These are phyloP conservation scores for Globodera rostochiensis DNA, from an alignment of 1,140 invertebrate genomes.

Conservation along the genomic window DNA sequence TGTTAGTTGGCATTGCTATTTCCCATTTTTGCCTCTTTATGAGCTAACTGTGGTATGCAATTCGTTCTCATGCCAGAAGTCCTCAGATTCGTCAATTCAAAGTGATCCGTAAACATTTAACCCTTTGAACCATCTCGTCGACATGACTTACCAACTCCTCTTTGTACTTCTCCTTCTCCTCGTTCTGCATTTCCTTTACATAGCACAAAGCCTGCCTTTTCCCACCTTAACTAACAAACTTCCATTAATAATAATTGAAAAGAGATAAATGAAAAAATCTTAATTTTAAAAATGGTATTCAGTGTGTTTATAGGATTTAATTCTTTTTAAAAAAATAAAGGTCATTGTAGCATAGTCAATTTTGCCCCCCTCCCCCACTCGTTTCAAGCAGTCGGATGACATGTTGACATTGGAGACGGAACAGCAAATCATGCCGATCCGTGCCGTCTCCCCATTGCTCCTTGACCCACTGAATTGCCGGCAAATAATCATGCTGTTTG, in stretches of 20 bases:
- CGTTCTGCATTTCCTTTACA: constrained; percentile 14
- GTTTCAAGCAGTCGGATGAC: constrained; percentile 45
- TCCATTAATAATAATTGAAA: not conserved
- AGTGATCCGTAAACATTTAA: not conserved
- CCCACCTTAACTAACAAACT: not conserved
- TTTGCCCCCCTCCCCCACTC: constrained; percentile 15
- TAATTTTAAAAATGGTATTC: not conserved
- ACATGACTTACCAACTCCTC: constrained; percentile 18
- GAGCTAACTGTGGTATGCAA: too few relatives aligned
- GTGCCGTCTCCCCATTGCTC: constrained; percentile 26
- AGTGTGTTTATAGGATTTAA: too few relatives aligned
- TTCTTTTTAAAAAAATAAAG: too few relatives aligned
- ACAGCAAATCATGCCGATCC: constrained; percentile 46
- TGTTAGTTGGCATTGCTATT: not conserved
- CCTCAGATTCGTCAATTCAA: not conserved
- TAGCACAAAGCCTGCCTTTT: constrained; percentile 27
- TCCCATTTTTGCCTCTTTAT: not conserved
- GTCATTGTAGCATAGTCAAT: constrained; percentile 5
- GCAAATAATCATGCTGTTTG: constrained; percentile 38
- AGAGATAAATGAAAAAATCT: too few relatives aligned
- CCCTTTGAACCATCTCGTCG: too few relatives aligned
- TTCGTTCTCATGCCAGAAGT: not conserved
- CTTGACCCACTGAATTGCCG: constrained; percentile 54
- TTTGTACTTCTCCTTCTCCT: constrained; percentile 14
- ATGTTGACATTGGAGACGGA: constrained; percentile 51